Percentiles rank a stretch among this genome's conserved stretches.
phyloP scores from a whole-genome alignment of 2,888 invertebrate genomes.

The Plebejus anna region DNA sequence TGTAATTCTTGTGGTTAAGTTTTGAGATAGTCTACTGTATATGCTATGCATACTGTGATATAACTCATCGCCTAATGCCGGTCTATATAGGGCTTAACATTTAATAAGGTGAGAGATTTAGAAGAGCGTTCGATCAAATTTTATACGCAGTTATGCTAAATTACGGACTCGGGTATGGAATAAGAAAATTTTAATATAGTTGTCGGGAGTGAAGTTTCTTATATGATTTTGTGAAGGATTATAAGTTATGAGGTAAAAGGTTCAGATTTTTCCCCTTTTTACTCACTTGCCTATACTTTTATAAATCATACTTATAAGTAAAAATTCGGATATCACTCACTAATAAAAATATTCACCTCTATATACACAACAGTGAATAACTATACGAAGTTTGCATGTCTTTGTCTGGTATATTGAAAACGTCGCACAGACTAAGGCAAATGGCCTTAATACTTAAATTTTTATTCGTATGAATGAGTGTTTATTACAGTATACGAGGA shows the following conservation, averaged over 20 bases:
- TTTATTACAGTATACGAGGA: too few relatives aligned
- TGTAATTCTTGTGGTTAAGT: neutral
- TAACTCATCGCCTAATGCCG: conserved; percentile 25
- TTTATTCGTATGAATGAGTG: too few relatives aligned
- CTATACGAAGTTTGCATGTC: too few relatives aligned
- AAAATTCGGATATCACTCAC: neutral
- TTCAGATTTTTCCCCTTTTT: neutral
- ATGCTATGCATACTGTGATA: neutral
- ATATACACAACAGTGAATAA: too few relatives aligned
- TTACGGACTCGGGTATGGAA: conserved; percentile 16
- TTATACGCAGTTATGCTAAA: conserved; percentile 24
- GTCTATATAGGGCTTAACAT: conserved; percentile 28
- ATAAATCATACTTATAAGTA: neutral
- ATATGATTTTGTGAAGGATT: neutral
- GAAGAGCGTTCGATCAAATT: conserved; percentile 27
- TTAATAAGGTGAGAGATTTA: conserved; percentile 29
- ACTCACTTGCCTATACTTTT: neutral
- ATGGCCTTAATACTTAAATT: too few relatives aligned
- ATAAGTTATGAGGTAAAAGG: neutral
- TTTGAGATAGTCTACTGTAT: neutral
- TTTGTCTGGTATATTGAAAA: too few relatives aligned
- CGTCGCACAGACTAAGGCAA: too few relatives aligned
- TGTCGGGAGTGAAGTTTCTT: neutral
- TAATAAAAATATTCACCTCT: too few relatives aligned
- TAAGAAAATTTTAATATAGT: conserved; percentile 25